Evolutionary conservation across 2,797 vertebrate genomes (phyloP).

Genomic region (Hyperoplus immaculatus): DNA sequence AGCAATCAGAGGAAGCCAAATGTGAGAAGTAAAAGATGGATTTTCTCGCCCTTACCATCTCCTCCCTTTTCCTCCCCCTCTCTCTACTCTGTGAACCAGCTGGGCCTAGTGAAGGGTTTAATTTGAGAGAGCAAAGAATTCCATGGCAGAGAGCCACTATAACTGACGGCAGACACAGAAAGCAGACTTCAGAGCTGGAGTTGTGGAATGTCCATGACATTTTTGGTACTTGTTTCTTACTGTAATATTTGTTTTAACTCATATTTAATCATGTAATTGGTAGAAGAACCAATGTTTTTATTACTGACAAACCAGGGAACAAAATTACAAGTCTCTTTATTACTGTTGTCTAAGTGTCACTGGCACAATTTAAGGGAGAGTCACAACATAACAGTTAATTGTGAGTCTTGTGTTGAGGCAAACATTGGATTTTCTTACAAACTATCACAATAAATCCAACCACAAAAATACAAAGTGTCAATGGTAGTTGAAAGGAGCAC

Average conservation of each 20-base stretch:
- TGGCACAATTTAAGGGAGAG: slow-evolving; percentile 15
- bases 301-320: slow-evolving; percentile 23
- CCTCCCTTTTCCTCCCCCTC: slow-evolving; percentile 35
- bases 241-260: slow-evolving; percentile 51
- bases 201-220: slow-evolving; percentile 70
- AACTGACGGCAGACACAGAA: slow-evolving; percentile 75
- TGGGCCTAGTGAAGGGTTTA: slow-evolving; percentile 79
- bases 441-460: slow-evolving; percentile 29
- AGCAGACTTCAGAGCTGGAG: slow-evolving; percentile 67
- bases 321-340: slow-evolving; percentile 26
- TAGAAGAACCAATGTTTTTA: slow-evolving; percentile 46
- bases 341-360: slow-evolving; percentile 6
- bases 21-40: slow-evolving; percentile 63
- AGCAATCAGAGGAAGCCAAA: slow-evolving; percentile 70
- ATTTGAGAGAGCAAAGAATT: slow-evolving; percentile 85
- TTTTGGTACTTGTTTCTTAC: slow-evolving; percentile 65
- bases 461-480: slow-evolving; percentile 33
- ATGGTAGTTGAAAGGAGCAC: slow-evolving; percentile 12
- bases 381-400: slow-evolving; percentile 22
- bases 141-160: slow-evolving; percentile 78
- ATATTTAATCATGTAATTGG: slow-evolving; percentile 42
- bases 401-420: slow-evolving; percentile 22
- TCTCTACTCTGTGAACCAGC: slow-evolving; percentile 70
- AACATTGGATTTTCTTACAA: slow-evolving; percentile 28
- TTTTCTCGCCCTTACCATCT: slow-evolving; percentile 63